Percentiles rank a stretch among this genome's conserved stretches.
These are phyloP conservation scores for Pyrrhia umbra DNA, from an alignment of 2,888 invertebrate species.

Conservation along the genomic window DNA sequence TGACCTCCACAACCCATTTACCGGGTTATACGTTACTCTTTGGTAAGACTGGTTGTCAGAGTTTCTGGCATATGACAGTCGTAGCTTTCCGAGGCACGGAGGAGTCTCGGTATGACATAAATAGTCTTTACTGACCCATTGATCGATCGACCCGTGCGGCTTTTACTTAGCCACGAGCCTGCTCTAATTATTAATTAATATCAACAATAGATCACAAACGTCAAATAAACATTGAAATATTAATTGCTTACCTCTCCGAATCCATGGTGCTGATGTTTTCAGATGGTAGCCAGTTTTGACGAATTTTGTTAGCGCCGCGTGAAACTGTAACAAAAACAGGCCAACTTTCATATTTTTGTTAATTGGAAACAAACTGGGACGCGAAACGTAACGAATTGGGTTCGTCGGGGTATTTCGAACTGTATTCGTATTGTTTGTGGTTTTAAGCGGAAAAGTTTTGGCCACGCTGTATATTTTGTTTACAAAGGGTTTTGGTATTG, in stretches of 20 bases:
- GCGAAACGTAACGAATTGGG: constrained; percentile 7
- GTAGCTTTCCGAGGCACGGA: too few species aligned
- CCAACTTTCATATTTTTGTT: constrained; percentile 53
- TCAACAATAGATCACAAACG: not conserved
- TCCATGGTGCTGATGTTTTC: constrained; percentile 75
- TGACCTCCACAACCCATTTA: too few species aligned
- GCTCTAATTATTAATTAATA: not conserved
- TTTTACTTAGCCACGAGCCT: too few species aligned
- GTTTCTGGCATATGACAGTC: too few species aligned
- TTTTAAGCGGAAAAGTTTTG: constrained; percentile 16
- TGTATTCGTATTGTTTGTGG: not conserved
- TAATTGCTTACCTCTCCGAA: constrained; percentile 80
- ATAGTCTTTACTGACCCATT: too few species aligned
- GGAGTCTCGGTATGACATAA: too few species aligned
- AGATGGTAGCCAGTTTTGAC: constrained; percentile 77
- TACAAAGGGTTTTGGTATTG: not conserved
- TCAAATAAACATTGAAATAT: not conserved
- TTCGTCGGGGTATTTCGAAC: constrained; percentile 18
- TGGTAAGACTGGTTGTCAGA: too few species aligned
- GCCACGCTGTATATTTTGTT: not conserved
- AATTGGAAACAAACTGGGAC: constrained; percentile 59
- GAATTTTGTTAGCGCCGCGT: constrained; percentile 59
- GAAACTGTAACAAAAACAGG: constrained; percentile 73
- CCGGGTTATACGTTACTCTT: too few species aligned
- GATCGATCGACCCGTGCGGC: too few species aligned